These are phyloP conservation scores for Acrocephalus arundinaceus DNA, from an alignment of 2,113 vertebrate genomes.

Conservation along the genomic window DNA sequence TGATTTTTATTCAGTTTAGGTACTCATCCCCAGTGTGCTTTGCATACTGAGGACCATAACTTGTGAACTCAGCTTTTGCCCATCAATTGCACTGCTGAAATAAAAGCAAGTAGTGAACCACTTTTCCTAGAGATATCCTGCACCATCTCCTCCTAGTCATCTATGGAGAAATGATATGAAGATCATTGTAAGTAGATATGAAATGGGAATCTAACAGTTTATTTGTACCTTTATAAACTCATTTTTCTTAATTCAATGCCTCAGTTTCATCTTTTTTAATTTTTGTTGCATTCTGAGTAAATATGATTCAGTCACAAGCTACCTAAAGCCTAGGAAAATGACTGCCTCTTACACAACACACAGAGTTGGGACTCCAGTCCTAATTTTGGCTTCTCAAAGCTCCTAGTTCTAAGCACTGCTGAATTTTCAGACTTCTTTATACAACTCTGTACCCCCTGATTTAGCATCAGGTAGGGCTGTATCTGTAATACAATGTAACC, in stretches of 20 bases:
- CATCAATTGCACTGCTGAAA: neutral
- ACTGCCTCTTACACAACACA: neutral
- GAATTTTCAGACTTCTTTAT: neutral
- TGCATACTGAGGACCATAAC: neutral
- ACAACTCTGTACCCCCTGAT: neutral
- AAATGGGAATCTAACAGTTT: neutral
- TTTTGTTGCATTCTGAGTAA: neutral
- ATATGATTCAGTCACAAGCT: neutral
- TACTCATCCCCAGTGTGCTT: neutral
- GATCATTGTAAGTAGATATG: neutral
- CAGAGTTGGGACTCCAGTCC: neutral
- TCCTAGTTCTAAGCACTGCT: neutral
- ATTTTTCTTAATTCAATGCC: neutral
- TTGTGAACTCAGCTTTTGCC: neutral
- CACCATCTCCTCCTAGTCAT: neutral
- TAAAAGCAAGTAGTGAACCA: neutral
- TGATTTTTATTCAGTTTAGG: neutral
- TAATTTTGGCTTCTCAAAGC: neutral
- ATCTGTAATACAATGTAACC: neutral
- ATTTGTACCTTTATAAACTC: neutral
- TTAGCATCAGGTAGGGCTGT: neutral
- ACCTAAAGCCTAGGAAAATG: neutral
- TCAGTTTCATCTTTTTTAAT: neutral
- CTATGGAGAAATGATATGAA: neutral
- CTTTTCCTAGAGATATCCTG: neutral